Conservation (phyloP, 37 sponge, comb jelly and placozoan species). For the Aplysina aerophoba region DNA sequence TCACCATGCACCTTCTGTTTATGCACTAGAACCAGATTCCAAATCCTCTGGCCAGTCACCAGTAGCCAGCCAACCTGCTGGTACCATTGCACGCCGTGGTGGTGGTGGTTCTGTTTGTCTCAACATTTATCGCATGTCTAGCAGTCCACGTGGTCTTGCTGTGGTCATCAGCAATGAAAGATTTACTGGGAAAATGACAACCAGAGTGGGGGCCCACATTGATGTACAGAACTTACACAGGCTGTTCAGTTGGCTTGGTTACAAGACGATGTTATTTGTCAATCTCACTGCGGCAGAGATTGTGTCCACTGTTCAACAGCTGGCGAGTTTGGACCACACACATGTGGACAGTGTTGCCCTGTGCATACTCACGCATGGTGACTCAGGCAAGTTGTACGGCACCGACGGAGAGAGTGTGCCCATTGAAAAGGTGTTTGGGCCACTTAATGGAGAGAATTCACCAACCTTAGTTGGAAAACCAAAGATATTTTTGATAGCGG, state of each 20-base stretch:
- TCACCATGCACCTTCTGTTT: no score
- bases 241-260: neutral
- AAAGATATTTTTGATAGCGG: no score
- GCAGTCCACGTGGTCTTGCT: conserved; percentile 26
- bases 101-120: no score
- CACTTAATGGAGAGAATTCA: no score
- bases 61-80: no score
- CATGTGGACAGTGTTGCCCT: conserved; percentile 65
- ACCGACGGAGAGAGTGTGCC: conserved; percentile 75
- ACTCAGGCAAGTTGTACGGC: conserved; percentile 69
- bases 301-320: neutral
- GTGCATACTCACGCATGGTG: conserved; percentile 77
- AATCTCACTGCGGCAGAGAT: no score
- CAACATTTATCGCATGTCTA: conserved; percentile 3
- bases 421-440: neutral
- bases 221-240: conserved; percentile 26
- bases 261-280: no score
- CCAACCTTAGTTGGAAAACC: no score
- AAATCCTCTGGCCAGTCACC: no score
- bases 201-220: conserved; percentile 5
- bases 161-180: conserved; percentile 42
- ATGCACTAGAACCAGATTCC: no score
- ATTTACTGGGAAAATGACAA: conserved; percentile 21
- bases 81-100: no score
- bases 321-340: conserved; percentile 53